Evolutionary conservation across 2,113 vertebrate genomes (phyloP).

Genomic region (Cheirogaleus medius): DNA sequence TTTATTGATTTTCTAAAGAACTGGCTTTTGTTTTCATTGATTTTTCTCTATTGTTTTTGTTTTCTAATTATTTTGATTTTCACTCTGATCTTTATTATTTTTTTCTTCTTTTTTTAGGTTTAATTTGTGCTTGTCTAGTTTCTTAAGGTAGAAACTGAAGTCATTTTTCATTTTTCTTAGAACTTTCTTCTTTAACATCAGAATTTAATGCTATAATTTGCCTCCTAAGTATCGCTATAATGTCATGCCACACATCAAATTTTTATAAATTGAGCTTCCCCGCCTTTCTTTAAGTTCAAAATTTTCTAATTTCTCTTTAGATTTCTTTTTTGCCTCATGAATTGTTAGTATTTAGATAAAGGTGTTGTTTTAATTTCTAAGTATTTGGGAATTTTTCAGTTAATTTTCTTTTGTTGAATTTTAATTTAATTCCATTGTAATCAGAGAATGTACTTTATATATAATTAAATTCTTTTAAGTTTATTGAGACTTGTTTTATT

Average conservation of each 20-base stretch:
- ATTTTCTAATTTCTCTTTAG: not conserved
- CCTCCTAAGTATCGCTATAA: not conserved
- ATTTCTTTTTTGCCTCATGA: not conserved
- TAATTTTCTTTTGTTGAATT: not conserved
- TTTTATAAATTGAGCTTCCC: not conserved
- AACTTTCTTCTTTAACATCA: not conserved
- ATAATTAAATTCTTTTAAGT: constrained; percentile 10
- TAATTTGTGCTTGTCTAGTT: constrained; percentile 11
- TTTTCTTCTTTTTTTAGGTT: not conserved
- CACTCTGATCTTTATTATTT: not conserved
- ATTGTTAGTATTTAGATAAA: not conserved
- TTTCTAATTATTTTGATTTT: constrained; percentile 2
- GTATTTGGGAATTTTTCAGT: not conserved
- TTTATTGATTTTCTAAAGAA: not conserved
- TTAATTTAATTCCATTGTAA: constrained; percentile 26
- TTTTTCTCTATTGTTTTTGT: not conserved
- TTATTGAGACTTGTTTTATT: not conserved
- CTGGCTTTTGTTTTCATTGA: not conserved
- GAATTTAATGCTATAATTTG: not conserved
- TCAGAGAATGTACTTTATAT: not conserved
- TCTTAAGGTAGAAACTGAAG: not conserved
- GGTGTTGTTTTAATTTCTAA: not conserved
- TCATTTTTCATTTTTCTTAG: not conserved
- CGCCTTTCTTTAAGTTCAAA: not conserved
- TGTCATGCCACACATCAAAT: not conserved